Evolutionary conservation across 2,113 vertebrate genomes (phyloP), one percentile per base, ranked within the genome.

Genomic region (Castor canadensis): DNA sequence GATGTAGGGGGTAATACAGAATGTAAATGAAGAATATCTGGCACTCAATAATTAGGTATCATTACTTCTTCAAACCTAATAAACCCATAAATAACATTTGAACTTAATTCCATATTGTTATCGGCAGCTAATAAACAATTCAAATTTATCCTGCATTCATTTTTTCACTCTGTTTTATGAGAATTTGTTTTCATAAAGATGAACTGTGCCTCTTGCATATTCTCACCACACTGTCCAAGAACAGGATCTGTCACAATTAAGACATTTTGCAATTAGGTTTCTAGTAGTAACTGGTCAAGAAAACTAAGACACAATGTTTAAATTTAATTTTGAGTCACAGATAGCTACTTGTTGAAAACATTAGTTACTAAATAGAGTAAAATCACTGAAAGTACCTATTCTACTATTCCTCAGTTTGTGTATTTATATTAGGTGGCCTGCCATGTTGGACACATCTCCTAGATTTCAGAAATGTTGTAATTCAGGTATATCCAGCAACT

Each of bases 41-140:
- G 35, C 30, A 91, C 66, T 93, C 22, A 94, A 91, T n/a, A 87
- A 95, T 90, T n/a, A n/a, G n/a, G n/a, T n/a, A n/a, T 16, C 45
- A 81, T 49, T 80, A 60, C 45, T 84, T 94, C 58, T 87, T 32
- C 49, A 95, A 1, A 85, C 2, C 73, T 72, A 87, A 81, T 49
- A 64, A 92, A 92, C 54, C 30, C 89, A 38, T 83, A 80, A 93
- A 64, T 43, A 19, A 95, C n/a, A 80, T 35, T 79, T 72, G 35
- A 95, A 92, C 19, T 75, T 84, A 67, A 72, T 64, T 80, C 93
- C 83, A 87, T 13, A 94, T 45, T 58, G 12, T 35, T 79, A 13
- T 54, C 30, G 67, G n/a, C 35, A 95, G 71, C 28, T 89, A 69
- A 89, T 54, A 75, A 80, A 24, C 38, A 90, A 76, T 56, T 22